Evolutionary conservation across 2,888 invertebrate genomes (phyloP).

Genomic region (Hoplodrina ambigua): DNA sequence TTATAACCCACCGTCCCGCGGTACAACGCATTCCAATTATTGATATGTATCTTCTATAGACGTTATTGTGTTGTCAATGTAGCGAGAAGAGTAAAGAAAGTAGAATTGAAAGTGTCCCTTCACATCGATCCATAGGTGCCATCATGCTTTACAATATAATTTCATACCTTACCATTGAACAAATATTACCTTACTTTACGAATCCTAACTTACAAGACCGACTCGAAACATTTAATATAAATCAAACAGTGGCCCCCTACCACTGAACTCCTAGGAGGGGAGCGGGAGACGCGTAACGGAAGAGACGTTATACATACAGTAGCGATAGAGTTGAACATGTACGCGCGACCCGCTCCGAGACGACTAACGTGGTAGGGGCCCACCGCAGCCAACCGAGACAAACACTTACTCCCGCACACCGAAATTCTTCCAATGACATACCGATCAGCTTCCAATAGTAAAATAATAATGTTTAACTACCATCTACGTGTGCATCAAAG

Average conservation of each 20-base stretch:
- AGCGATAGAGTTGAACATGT: slow-evolving; percentile 64
- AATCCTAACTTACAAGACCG: slow-evolving; percentile 85
- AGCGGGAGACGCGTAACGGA: slow-evolving; percentile 70
- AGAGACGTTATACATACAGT: slow-evolving; percentile 68
- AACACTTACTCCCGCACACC: slow-evolving; percentile 81
- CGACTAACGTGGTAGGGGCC: slow-evolving; percentile 70
- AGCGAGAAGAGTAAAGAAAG: slow-evolving; percentile 78
- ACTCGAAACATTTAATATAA: slow-evolving; percentile 77
- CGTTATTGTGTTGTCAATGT: slow-evolving; percentile 79
- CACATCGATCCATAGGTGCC: slow-evolving; percentile 86
- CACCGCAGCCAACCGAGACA: slow-evolving; percentile 74
- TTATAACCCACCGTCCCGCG: slow-evolving; percentile 78
- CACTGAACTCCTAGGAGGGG: slow-evolving; percentile 59
- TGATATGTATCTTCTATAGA: slow-evolving; percentile 90
- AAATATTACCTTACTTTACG: slow-evolving; percentile 84
- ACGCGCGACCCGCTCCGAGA: slow-evolving; percentile 69
- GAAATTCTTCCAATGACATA: slow-evolving; percentile 84
- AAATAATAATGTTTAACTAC: slow-evolving; percentile 84
- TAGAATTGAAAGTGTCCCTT: slow-evolving; percentile 86
- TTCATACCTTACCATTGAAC: slow-evolving; percentile 86
- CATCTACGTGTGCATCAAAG: slow-evolving; percentile 87
- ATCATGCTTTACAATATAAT: slow-evolving; percentile 76
- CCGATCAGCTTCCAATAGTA: slow-evolving; percentile 86
- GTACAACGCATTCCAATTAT: slow-evolving; percentile 81
- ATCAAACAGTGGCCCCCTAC: slow-evolving; percentile 70